Evolutionary conservation across 2,113 vertebrate species (phyloP), one percentile per base, ranked within the genome.

Genomic region (Cyanocitta stelleri): DNA sequence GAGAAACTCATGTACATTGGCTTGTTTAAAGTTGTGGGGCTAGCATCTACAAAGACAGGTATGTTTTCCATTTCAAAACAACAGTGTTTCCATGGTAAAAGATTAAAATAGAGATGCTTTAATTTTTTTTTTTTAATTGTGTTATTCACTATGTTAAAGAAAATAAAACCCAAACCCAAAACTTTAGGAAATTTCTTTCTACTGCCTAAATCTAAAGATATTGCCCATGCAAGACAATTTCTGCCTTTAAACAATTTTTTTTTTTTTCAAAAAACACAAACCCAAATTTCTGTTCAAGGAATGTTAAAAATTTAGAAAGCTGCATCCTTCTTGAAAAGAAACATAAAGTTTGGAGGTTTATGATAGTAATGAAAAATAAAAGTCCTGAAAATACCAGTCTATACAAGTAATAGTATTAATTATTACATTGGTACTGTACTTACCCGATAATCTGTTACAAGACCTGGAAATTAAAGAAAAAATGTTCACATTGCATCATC

Each of bases 381-480:
- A 78, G 15, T 39, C 32, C 32, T 68, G n/a, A 37, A 71, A 67
- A 63, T n/a, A 29, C 5, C 15, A 58, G 19, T 33, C 49, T 16
- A 55, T 32, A 61, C 11, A 63, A 76, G 18, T 21, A 63, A 41
- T 52, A 41, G 8, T 27, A 54, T 24, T 75, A 54, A 41, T 46
- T 48, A 74, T 59, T 83, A 43, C 30, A 44, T 4, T 26, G 13
- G n/a, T 56, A 30, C 16, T 52, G 37, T 89, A 98, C 98, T 99
- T 98, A 99, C 99, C 98, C 99, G 98, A 56, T 99, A 99, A 96
- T 99, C 99, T 46, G 99, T 99, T 94, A 99, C 97, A 71, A 99
- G 94, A 16, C 99, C 99, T 99, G 96, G 54, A 96, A 97, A 30
- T 96, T 33, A 94, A 92, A 95, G 83, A 44, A 76, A 74, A 94